Evolutionary conservation across 2,797 vertebrate genomes (phyloP).

Genomic region (Carcharodon carcharias): DNA sequence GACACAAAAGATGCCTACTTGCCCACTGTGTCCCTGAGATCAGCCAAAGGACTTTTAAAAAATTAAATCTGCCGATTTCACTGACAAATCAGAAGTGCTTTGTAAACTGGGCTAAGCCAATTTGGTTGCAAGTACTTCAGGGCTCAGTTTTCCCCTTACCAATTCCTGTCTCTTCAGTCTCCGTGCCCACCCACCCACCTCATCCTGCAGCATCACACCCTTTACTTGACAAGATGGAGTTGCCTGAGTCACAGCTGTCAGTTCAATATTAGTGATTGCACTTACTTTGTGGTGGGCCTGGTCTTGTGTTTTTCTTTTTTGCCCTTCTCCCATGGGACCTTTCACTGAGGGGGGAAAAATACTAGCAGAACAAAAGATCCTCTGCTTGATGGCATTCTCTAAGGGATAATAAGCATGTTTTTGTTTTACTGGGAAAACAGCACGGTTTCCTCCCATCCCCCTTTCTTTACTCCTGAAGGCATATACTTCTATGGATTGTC

Average conservation of each 20-base stretch:
- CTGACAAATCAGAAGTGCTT: not conserved
- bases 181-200: too few relatives aligned
- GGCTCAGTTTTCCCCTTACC: not conserved
- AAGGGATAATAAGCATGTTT: not conserved
- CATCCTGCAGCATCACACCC: not conserved
- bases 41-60: not conserved
- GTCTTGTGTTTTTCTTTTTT: not conserved
- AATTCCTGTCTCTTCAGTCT: not conserved
- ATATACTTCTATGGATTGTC: not conserved
- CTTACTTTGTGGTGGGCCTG: not conserved
- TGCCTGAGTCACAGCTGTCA: conserved; percentile 29
- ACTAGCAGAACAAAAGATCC: conserved; percentile 25
- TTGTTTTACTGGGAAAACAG: conserved; percentile 2
- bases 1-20: not conserved
- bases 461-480: not conserved
- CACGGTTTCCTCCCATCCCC: too few relatives aligned
- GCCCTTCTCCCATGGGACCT: not conserved
- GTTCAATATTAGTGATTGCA: not conserved
- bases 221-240: not conserved
- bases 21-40: not conserved
- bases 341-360: conserved; percentile 1
- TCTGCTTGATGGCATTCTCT: not conserved
- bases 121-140: conserved; percentile 14
- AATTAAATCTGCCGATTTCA: not conserved
- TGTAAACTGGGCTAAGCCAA: not conserved